A percentile compares a stretch with the other conserved stretches of the same genome.
Conservation (phyloP, 2,888 invertebrate genomes). For the Apodemia duryi region DNA sequence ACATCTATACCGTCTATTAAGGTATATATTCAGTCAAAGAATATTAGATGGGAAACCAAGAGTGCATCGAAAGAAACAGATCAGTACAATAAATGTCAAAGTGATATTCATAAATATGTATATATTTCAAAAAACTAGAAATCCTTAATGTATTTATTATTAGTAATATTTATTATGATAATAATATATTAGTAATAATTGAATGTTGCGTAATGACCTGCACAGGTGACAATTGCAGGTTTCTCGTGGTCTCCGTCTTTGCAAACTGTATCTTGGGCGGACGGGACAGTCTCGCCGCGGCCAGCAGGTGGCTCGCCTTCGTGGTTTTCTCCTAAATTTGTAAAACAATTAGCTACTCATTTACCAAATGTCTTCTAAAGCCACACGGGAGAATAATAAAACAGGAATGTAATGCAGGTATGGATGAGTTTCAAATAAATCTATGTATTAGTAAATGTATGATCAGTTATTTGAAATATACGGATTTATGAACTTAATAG, state of each 20-base stretch:
- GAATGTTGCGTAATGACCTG: constrained; percentile 66
- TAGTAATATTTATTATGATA: constrained; percentile 6
- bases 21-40: neutral
- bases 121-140: constrained; percentile 5
- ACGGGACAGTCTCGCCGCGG: constrained; percentile 55
- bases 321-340: constrained; percentile 51
- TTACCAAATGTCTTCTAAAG: constrained; percentile 2
- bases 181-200: constrained; percentile 1
- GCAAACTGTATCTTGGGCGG: constrained; percentile 69
- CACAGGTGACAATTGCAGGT: constrained; percentile 84
- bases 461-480: constrained; percentile 15
- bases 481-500: neutral
- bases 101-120: constrained; percentile 3
- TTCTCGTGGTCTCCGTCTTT: constrained; percentile 80
- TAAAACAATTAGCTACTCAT: constrained; percentile 11
- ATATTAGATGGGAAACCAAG: neutral
- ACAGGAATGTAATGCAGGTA: neutral
- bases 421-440: neutral
- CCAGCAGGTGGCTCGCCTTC: constrained; percentile 59
- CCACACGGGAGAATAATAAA: neutral
- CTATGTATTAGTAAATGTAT: neutral
- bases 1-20: no score
- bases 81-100: neutral
- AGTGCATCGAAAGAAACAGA: neutral
- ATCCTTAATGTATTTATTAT: neutral